phyloP scores from a whole-genome alignment of 2,888 invertebrate species.

The Lottia scabra region DNA sequence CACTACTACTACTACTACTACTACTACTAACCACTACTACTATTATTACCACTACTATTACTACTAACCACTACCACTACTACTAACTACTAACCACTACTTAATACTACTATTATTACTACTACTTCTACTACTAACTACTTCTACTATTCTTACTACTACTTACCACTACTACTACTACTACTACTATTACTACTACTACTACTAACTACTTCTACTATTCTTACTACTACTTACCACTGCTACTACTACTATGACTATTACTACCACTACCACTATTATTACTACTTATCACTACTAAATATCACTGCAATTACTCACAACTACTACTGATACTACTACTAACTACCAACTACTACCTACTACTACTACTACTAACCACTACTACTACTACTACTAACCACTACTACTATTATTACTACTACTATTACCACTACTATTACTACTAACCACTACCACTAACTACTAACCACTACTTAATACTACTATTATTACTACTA shows the following conservation, averaged over 20 bases:
- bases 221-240: too few species aligned
- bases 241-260: background rate
- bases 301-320: background rate
- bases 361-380: background rate
- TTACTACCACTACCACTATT: background rate
- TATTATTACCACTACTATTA: background rate
- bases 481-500: background rate
- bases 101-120: background rate
- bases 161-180: background rate
- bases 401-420: background rate
- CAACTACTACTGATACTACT: background rate
- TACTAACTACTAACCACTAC: background rate
- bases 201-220: slow-evolving; percentile 4
- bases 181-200: background rate
- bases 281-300: too few species aligned
- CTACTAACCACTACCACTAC: background rate
- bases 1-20: background rate
- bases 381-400: background rate
- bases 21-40: background rate
- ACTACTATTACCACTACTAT: slow-evolving; percentile 1
- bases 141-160: too few species aligned
- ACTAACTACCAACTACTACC: background rate
- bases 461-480: background rate
- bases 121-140: too few species aligned
- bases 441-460: background rate